Evolutionary conservation across 2,797 vertebrate species (phyloP).

Genomic region (Cyprinella venusta): DNA sequence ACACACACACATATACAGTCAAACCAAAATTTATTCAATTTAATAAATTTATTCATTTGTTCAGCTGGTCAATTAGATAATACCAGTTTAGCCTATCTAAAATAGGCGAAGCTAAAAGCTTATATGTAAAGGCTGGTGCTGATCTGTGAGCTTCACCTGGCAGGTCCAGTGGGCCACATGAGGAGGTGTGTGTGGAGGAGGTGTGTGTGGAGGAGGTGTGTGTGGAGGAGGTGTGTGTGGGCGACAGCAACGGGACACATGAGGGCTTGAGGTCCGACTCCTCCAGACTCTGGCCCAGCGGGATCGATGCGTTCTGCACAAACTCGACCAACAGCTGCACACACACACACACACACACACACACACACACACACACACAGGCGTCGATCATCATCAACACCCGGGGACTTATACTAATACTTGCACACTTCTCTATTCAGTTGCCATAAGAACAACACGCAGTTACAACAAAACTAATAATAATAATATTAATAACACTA

Average conservation of each 20-base stretch:
- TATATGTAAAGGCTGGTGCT: too few species aligned
- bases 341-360: constrained; percentile 35
- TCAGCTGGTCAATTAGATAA: too few species aligned
- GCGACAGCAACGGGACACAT: constrained; percentile 88
- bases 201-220: constrained; percentile 67
- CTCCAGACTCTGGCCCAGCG: constrained; percentile 90
- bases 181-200: constrained; percentile 63
- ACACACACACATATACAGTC: background rate
- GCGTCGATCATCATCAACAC: too few species aligned
- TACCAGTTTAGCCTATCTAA: too few species aligned
- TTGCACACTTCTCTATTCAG: too few species aligned
- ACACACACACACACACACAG: background rate
- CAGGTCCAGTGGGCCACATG: constrained; percentile 89
- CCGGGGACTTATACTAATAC: too few species aligned
- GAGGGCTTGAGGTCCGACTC: constrained; percentile 88
- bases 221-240: constrained; percentile 76
- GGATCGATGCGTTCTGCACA: constrained; percentile 98
- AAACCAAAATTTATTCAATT: too few species aligned
- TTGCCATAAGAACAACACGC: too few species aligned
- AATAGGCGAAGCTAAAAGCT: too few species aligned
- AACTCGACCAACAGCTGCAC: constrained; percentile 98
- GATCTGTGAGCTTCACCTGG: constrained; percentile 80
- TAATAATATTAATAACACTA: too few species aligned
- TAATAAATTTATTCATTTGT: too few species aligned
- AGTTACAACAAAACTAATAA: too few species aligned